Percentiles rank a stretch among this genome's conserved stretches.
Conservation (phyloP, 2,113 vertebrate genomes). For the Siniperca knerii region DNA sequence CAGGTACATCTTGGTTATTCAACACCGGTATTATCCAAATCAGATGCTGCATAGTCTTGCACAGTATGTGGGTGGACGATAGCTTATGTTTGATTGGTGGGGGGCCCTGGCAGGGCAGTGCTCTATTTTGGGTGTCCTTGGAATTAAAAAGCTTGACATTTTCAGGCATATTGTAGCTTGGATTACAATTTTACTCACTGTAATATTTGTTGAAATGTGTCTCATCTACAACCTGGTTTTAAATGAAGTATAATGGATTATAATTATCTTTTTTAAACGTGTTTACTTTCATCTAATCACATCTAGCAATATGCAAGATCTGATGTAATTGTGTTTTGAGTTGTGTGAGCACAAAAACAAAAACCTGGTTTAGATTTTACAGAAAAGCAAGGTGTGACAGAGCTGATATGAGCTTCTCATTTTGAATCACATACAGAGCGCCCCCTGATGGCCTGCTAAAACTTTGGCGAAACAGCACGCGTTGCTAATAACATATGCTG, state of each 20-base stretch:
- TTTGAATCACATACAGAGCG: neutral
- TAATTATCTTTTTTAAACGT: neutral
- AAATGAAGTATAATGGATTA: neutral
- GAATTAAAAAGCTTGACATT: conserved; percentile 22
- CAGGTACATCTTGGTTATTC: conserved; percentile 15
- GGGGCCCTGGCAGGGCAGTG: conserved; percentile 38
- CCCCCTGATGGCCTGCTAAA: neutral
- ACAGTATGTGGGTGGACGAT: conserved; percentile 35
- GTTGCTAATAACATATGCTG: neutral
- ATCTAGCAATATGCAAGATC: neutral
- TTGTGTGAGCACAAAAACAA: neutral
- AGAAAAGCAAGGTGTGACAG: neutral
- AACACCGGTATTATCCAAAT: neutral
- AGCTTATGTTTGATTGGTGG: conserved; percentile 53
- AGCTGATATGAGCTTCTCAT: neutral
- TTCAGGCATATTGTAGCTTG: conserved; percentile 11
- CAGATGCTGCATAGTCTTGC: conserved; percentile 31
- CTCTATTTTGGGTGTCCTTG: conserved; percentile 49
- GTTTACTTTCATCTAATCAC: neutral
- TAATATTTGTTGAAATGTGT: neutral
- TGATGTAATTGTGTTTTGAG: neutral
- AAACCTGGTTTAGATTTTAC: neutral
- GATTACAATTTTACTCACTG: neutral
- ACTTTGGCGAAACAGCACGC: neutral
- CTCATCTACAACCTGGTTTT: neutral